Evolutionary conservation across 2,797 vertebrate species (phyloP), one percentile per base, ranked within the genome.

Genomic region (Micrastur ruficollis): DNA sequence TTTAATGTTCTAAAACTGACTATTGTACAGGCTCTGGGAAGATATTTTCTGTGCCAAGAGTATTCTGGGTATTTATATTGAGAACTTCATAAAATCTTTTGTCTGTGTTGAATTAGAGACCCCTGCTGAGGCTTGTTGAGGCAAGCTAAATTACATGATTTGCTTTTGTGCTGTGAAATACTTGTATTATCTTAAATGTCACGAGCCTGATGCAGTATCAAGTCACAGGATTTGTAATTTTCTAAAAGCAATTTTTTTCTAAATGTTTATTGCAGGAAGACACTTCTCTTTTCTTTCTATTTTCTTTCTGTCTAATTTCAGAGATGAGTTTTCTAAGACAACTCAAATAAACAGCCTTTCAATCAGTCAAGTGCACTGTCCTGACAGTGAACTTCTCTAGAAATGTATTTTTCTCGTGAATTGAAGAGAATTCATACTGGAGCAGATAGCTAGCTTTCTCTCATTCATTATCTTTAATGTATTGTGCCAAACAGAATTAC

Each of bases 141-240:
- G 97, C 96, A 97, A 97, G 97, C 95, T 98, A 97, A 98, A 98
- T 98, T 97, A 98, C 97, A 98, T 96, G 96, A 98, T 97, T 98
- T 98, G 96, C 98, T 95, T 98, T 98, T 98, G 96, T 98, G 97
- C 97, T 97, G 96, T 90, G 94, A 97, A 98, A 98, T 97, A 98
- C 96, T 97, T 96, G 97, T 95, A 98, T 98, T 98, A 97, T 97
- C 96, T 97, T 97, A 98, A 98, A 98, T 98, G 97, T 97, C 97
- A 97, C n/a, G 25, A 97, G 97, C 92, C 95, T 97, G 97, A 97
- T 96, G 95, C 95, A 96, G 96, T 90, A 97, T 96, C 97, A 97
- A 98, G 97, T 96, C 95, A 94, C 81, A 96, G 91, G 88, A 97
- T 96, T 97, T 94, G 92, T 91, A 92, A 96, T 97, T 97, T 96